phyloP scores from a whole-genome alignment of 1,140 invertebrate genomes.

The Pseudachorutes palmiensis region DNA sequence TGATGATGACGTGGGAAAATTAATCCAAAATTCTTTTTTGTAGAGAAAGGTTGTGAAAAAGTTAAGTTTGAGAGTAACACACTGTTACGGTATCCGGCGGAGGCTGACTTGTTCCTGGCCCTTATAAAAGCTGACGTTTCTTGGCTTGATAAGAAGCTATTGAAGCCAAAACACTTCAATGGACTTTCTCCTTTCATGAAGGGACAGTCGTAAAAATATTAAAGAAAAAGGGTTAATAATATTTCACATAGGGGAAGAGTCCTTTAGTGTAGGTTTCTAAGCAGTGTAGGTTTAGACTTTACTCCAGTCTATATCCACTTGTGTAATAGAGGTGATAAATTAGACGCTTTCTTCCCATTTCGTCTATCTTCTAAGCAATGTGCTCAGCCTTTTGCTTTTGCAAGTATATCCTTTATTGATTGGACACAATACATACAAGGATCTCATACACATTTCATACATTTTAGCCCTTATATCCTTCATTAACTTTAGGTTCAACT shows the following conservation, averaged over 20 bases:
- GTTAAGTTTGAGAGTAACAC: too few relatives aligned
- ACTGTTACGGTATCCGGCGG: too few relatives aligned
- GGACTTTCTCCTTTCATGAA: neutral
- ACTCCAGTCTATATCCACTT: neutral
- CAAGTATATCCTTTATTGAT: too few relatives aligned
- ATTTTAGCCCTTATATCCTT: too few relatives aligned
- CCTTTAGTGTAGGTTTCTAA: neutral
- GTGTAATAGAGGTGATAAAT: neutral
- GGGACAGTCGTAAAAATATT: neutral
- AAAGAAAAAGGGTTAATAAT: constrained; percentile 2
- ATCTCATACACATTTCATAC: too few relatives aligned
- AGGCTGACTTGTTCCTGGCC: neutral
- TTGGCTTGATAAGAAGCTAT: neutral
- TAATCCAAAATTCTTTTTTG: too few relatives aligned
- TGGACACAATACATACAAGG: too few relatives aligned
- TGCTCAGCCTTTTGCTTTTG: too few relatives aligned
- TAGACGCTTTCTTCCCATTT: neutral
- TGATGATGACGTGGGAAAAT: too few relatives aligned
- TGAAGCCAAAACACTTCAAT: neutral
- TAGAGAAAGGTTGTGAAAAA: too few relatives aligned
- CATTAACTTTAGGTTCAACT: too few relatives aligned
- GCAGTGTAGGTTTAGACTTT: neutral
- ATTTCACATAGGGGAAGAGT: neutral
- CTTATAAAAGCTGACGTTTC: neutral
- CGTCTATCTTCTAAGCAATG: neutral